Conservation (phyloP, 1,140 invertebrate species). For the Caenorhabditis briggsae region DNA sequence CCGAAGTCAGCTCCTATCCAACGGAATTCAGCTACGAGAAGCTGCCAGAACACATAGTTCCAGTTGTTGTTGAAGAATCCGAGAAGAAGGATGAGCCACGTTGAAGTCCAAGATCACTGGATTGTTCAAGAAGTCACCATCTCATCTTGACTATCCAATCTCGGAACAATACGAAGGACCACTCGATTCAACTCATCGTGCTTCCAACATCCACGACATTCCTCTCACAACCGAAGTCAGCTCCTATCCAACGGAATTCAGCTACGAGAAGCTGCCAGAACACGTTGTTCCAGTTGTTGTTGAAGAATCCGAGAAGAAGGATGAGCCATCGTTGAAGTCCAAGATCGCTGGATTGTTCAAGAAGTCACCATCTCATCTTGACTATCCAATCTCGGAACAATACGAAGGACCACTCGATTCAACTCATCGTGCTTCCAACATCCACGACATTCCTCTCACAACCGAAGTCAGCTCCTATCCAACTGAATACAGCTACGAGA, state of each 20-base stretch:
- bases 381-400: slow-evolving; percentile 14
- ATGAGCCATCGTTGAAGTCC: background rate
- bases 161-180: slow-evolving; percentile 12
- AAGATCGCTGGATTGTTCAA: background rate
- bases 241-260: slow-evolving; percentile 10
- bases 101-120: too few relatives aligned
- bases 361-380: background rate
- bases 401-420: slow-evolving; percentile 24
- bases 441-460: background rate
- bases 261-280: background rate
- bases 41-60: background rate
- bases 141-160: slow-evolving; percentile 23
- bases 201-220: background rate
- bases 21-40: slow-evolving; percentile 11
- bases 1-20: background rate
- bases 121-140: slow-evolving; percentile 10
- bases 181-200: background rate
- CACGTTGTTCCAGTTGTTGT: slow-evolving; percentile 11
- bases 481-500: slow-evolving; percentile 12
- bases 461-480: background rate
- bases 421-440: background rate
- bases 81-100: slow-evolving; percentile 15
- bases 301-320: background rate
- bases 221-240: background rate
- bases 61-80: background rate